Conservation (phyloP, 2,797 vertebrate species). For the Lagorchestes hirsutus region DNA sequence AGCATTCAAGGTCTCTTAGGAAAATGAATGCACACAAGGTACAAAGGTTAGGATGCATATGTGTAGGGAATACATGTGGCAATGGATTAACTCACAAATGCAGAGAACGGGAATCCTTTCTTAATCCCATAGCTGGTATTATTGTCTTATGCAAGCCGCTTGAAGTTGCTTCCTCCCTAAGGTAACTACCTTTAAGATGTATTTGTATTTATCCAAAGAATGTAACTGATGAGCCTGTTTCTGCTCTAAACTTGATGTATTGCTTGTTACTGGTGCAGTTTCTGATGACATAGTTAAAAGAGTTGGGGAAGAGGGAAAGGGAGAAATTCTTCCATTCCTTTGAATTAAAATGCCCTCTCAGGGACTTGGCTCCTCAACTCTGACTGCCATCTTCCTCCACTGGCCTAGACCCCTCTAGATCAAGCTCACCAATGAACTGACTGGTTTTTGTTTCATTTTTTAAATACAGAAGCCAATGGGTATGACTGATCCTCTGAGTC, state of each 20-base stretch:
- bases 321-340: not conserved
- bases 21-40: not conserved
- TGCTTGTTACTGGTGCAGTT: not conserved
- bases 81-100: not conserved
- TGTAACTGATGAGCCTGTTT: not conserved
- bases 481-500: not conserved
- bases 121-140: not conserved
- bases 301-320: not conserved
- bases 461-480: not conserved
- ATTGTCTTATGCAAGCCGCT: not conserved
- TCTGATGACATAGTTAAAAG: not conserved
- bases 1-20: not conserved
- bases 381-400: not conserved
- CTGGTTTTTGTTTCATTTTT: not conserved
- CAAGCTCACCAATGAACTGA: not conserved
- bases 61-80: not conserved
- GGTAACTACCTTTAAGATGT: not conserved
- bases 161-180: not conserved
- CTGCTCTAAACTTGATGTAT: not conserved
- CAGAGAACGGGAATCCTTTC: not conserved
- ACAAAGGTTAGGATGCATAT: not conserved
- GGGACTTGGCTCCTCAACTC: not conserved
- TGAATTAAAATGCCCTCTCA: not conserved
- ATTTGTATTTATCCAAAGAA: not conserved
- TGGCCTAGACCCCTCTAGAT: not conserved